phyloP scores from a whole-genome alignment of 2,113 vertebrate genomes.

The Oryzias curvinotus region DNA sequence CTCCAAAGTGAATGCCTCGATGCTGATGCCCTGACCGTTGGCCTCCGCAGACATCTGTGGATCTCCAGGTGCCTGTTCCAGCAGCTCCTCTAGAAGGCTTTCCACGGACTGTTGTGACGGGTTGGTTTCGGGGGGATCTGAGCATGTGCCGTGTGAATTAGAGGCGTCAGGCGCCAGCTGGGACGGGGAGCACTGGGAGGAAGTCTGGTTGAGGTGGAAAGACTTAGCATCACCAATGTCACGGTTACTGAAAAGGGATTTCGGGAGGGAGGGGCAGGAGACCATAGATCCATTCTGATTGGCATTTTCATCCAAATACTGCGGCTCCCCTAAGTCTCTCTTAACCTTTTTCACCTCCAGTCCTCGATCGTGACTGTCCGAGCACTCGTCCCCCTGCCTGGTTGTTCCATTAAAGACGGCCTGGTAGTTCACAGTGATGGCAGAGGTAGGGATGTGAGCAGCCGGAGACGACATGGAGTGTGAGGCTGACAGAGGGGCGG shows the following conservation, averaged over 20 bases:
- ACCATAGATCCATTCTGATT: conserved; percentile 63
- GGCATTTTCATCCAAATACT: conserved; percentile 61
- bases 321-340: conserved; percentile 67
- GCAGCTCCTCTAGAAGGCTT: conserved; percentile 81
- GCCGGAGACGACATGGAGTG: conserved; percentile 27
- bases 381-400: conserved; percentile 56
- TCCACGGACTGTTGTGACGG: conserved; percentile 75
- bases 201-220: conserved; percentile 34
- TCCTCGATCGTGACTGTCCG: conserved; percentile 68
- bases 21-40: conserved; percentile 77
- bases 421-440: conserved; percentile 53
- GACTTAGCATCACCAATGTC: conserved; percentile 40
- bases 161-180: conserved; percentile 21
- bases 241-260: conserved; percentile 43
- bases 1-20: conserved; percentile 88
- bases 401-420: conserved; percentile 66
- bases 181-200: conserved; percentile 35
- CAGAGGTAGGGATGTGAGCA: conserved; percentile 25
- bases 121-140: conserved; percentile 41
- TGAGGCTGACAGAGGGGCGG: conserved; percentile 18
- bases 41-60: conserved; percentile 54
- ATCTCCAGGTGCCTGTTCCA: conserved; percentile 75
- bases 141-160: conserved; percentile 9
- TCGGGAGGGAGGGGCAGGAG: conserved; percentile 40
- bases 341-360: conserved; percentile 85